Conservation (phyloP, 1,140 invertebrate genomes). For the Orchestia grillus region DNA sequence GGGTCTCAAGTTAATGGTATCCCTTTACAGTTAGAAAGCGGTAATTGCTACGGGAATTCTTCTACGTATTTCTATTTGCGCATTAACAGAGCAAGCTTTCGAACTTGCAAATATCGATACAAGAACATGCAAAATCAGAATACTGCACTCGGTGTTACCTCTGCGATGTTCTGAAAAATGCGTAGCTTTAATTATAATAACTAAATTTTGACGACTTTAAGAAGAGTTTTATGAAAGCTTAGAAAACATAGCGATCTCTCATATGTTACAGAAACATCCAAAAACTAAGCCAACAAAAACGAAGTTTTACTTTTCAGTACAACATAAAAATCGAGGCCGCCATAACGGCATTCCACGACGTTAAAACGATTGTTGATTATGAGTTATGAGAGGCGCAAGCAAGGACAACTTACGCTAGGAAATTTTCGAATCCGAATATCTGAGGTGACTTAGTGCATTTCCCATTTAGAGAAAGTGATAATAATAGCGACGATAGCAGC, state of each 20-base stretch:
- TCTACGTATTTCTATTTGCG: background rate
- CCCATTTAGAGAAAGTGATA: background rate
- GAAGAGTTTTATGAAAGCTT: background rate
- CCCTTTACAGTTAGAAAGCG: background rate
- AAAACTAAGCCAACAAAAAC: background rate
- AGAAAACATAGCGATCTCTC: background rate
- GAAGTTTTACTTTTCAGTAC: background rate
- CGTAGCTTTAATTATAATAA: background rate
- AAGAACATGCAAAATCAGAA: background rate
- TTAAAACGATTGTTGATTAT: background rate
- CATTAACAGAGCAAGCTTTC: background rate
- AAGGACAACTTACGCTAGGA: background rate
- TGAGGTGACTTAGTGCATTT: background rate
- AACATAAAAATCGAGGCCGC: background rate
- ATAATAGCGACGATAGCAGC: background rate
- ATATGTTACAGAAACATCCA: background rate
- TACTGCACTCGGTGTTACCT: background rate
- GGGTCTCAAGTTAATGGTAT: background rate
- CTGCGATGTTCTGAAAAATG: background rate
- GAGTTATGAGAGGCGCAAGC: conserved; percentile 17
- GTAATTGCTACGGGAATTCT: background rate
- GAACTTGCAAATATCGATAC: background rate
- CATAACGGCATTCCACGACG: background rate
- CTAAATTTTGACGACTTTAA: background rate
- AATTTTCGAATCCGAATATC: background rate